phyloP scores from a whole-genome alignment of 2,797 vertebrate species.

The Allobates femoralis region DNA sequence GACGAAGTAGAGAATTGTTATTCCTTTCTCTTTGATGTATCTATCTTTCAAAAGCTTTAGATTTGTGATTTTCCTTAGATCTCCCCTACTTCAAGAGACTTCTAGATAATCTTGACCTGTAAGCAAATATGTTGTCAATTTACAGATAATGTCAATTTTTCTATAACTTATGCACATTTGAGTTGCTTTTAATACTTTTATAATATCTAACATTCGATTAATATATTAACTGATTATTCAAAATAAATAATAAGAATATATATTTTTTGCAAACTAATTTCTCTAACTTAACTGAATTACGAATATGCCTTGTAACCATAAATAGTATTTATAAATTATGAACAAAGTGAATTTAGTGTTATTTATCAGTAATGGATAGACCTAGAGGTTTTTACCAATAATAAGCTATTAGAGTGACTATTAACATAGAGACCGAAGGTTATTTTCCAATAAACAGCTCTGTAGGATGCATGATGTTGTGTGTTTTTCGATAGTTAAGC shows the following conservation, averaged over 20 bases:
- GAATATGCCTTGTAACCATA: neutral
- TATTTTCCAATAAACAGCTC: conserved; percentile 37
- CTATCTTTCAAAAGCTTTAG: too few relatives aligned
- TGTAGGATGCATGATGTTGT: conserved; percentile 29
- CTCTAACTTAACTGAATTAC: neutral
- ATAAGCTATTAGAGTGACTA: conserved; percentile 25
- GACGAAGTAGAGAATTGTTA: too few relatives aligned
- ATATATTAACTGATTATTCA: neutral
- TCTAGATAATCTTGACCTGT: neutral
- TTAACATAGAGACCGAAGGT: conserved; percentile 39
- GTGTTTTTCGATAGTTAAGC: conserved; percentile 51
- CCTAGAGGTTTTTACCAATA: conserved; percentile 13
- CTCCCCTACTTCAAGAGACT: neutral
- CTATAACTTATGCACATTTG: neutral
- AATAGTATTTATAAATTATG: neutral
- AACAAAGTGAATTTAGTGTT: neutral
- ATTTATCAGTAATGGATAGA: neutral
- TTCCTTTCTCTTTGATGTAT: too few relatives aligned
- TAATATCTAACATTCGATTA: neutral
- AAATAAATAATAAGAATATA: neutral
- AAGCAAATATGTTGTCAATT: neutral
- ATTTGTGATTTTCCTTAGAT: too few relatives aligned
- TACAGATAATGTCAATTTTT: too few relatives aligned
- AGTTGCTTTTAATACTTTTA: neutral
- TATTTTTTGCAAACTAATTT: neutral